These are phyloP conservation scores for Cistogaster globosa DNA, from an alignment of 2,888 invertebrate species.

Conservation along the genomic window DNA sequence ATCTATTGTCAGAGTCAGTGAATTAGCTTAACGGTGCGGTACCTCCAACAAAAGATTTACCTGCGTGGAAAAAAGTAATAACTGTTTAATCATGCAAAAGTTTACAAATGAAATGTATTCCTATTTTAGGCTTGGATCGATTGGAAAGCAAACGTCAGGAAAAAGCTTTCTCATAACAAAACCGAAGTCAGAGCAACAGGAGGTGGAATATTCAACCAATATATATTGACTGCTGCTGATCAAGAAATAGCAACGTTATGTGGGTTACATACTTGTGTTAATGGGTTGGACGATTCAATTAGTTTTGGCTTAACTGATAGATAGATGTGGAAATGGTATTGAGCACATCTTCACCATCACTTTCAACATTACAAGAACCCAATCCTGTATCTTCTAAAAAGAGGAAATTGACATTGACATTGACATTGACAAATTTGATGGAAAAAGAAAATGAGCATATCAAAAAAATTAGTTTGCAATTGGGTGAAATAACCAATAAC, in stretches of 20 bases:
- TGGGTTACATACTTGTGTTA: not conserved
- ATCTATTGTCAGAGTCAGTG: slow-evolving; percentile 74
- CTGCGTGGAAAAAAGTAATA: slow-evolving; percentile 75
- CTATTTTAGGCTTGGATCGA: slow-evolving; percentile 18
- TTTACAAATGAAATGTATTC: not conserved
- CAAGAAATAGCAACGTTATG: slow-evolving; percentile 18
- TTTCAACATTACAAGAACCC: slow-evolving; percentile 2
- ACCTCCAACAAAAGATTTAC: too few relatives aligned
- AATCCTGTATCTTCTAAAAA: not conserved
- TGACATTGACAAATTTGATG: slow-evolving; percentile 3
- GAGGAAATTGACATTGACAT: not conserved
- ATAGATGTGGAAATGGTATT: not conserved
- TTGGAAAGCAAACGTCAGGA: slow-evolving; percentile 14
- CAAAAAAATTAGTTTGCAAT: not conserved
- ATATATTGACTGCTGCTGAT: not conserved
- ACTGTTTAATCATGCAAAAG: not conserved
- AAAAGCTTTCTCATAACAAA: slow-evolving; percentile 15
- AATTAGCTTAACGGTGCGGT: too few relatives aligned
- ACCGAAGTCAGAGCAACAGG: slow-evolving; percentile 8
- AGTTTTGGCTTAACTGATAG: not conserved
- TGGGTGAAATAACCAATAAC: not conserved
- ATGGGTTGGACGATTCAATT: not conserved
- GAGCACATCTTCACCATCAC: too few relatives aligned
- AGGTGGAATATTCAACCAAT: slow-evolving; percentile 27
- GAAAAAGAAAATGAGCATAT: not conserved